Base-by-base conservation (phyloP, 2,797 vertebrate genomes). In the Steatocranus sp. region DNA sequence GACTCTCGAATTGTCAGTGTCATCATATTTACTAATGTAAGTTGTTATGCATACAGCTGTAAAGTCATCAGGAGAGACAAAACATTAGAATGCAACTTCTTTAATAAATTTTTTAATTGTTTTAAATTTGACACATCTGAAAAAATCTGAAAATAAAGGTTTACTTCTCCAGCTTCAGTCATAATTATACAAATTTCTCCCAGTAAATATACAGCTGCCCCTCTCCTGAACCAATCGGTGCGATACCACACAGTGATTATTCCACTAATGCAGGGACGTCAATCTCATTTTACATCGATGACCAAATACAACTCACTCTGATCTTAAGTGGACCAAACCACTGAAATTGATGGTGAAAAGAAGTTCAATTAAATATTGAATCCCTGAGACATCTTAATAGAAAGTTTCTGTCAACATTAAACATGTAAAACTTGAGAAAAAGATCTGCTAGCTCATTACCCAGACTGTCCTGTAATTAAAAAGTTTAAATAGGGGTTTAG, bases 1-100 rank as follows among this genome's bases (percentile, higher is more conserved):
- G 68, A 87, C 27, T 86, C 76, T 86, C 73, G 82, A 90, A 88
- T 83, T 80, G 41, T 81, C 23, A 73, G 2, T 11, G 75, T 54
- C 34, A 85, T 54, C 20, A 32, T 73, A 63, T 82, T 85, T 86
- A 50, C 11, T 61, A 2, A 61, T 77, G 30, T 46, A 74, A 9
- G 11, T 43, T 76, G 46, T 75, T 74, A 11, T 49, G 6, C 15
- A 18, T 63, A 18, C 25, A 32, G 18, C 4, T 25, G 11, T 32
- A 70, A 48, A 36, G n/a, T 46, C 12, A 79, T 58, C 83, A 38
- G 17, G 17, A 30, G 49, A 17, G 50, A 76, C 1, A 18, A 36
- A 66, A 76, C 38, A 48, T 46, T 41, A 23, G n/a, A 12, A 18
- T 82, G 6, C 30, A 53, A 75, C 54, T 51, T 34, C 49, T 46